A percentile compares a stretch with the other conserved stretches of the same genome.
Conservation (phyloP, 2,113 vertebrate species). For the Progne subis region DNA sequence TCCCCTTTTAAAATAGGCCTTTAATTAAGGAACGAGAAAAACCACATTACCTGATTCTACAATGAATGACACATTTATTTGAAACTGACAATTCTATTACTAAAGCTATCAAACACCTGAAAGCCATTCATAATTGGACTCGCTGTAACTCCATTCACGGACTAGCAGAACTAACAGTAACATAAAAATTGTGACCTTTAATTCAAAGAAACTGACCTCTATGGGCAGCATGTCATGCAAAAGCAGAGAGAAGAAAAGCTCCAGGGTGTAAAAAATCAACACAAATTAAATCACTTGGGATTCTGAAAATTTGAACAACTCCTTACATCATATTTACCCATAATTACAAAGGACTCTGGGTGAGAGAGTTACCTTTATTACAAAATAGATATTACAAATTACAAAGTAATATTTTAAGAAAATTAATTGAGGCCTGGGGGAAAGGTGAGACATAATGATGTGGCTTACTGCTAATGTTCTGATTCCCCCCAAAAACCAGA, state of each 20-base stretch:
- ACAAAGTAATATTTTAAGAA: not conserved
- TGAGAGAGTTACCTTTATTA: not conserved
- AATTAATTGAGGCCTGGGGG: not conserved
- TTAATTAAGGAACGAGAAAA: not conserved
- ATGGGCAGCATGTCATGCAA: not conserved
- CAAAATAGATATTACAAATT: not conserved
- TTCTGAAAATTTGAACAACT: not conserved
- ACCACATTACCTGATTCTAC: not conserved
- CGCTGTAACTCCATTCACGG: not conserved
- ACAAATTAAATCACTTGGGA: not conserved
- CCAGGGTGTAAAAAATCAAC: not conserved
- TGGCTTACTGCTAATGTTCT: not conserved
- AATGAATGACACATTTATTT: not conserved
- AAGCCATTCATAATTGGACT: not conserved
- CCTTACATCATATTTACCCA: not conserved
- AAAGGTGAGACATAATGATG: not conserved
- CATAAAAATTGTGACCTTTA: not conserved
- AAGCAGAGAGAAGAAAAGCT: not conserved
- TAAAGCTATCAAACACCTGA: not conserved
- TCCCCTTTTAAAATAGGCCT: not conserved
- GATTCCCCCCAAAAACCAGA: rapidly evolving
- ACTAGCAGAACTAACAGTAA: not conserved
- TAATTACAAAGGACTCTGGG: not conserved
- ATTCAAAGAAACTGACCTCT: not conserved
- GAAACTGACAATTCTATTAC: not conserved